phyloP scores from a whole-genome alignment of 2,888 invertebrate genomes.

The Nomada fabriciana region DNA sequence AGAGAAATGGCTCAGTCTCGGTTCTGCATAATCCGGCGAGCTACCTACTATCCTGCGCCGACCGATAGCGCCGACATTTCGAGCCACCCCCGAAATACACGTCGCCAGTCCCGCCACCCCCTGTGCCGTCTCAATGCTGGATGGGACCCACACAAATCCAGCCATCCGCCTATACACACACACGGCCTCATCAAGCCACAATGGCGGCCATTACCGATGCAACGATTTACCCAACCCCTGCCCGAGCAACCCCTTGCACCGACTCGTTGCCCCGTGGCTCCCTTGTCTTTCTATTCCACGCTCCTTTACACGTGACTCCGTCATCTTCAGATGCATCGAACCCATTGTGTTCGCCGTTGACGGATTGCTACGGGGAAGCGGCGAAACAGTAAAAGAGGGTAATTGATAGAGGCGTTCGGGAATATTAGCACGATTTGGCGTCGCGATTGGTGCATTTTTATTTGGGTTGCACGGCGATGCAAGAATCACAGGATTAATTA shows the following conservation, averaged over 20 bases:
- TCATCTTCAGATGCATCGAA: conserved; percentile 37
- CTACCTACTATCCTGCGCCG: conserved; percentile 74
- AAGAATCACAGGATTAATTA: no score
- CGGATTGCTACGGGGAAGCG: background rate
- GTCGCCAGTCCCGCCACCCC: conserved; percentile 22
- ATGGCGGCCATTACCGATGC: conserved; percentile 81
- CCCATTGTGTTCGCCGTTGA: conserved; percentile 22
- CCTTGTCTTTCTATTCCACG: conserved; percentile 30
- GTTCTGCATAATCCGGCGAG: conserved; percentile 81
- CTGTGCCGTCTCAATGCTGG: conserved; percentile 55
- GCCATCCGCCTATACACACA: conserved; percentile 52
- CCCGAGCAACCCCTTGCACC: conserved; percentile 14
- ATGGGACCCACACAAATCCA: conserved; percentile 60
- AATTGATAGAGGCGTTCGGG: no score
- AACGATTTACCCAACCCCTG: conserved; percentile 73
- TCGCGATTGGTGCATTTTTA: no score
- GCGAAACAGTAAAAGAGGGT: background rate
- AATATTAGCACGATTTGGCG: no score
- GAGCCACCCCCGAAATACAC: conserved; percentile 68
- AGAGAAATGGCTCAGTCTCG: conserved; percentile 51
- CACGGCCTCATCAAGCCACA: conserved; percentile 71
- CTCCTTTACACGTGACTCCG: conserved; percentile 23
- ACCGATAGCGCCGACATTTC: conserved; percentile 76
- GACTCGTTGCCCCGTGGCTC: conserved; percentile 1
- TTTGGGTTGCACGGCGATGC: no score